Evolutionary conservation across 2,888 invertebrate genomes (phyloP).

Genomic region (Polietes domitor): DNA sequence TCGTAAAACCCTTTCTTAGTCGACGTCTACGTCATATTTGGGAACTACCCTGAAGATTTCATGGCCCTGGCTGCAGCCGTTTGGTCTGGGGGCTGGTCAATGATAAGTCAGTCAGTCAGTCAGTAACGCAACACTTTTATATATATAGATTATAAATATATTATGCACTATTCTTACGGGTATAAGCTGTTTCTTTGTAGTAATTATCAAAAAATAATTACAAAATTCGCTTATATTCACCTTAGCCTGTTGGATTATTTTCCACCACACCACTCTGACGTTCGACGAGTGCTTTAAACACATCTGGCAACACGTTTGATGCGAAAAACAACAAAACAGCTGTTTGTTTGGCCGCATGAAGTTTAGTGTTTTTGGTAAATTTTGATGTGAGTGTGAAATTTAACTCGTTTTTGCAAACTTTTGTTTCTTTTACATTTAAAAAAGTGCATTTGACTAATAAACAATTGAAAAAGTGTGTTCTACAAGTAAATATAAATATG

Average conservation of each 20-base stretch:
- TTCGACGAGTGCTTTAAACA: neutral
- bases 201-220: too few relatives aligned
- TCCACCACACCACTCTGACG: neutral
- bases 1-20: too few relatives aligned
- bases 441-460: neutral
- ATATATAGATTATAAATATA: too few relatives aligned
- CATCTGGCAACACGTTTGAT: neutral
- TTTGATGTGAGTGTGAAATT: neutral
- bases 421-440: neutral
- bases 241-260: neutral
- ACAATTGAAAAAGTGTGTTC: neutral
- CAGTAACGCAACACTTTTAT: too few relatives aligned
- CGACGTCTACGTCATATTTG: too few relatives aligned
- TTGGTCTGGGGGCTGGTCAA: too few relatives aligned
- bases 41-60: too few relatives aligned
- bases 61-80: too few relatives aligned
- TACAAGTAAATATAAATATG: neutral
- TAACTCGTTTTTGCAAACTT: neutral
- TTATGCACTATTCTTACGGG: too few relatives aligned
- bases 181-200: too few relatives aligned
- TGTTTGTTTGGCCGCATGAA: neutral
- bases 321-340: neutral
- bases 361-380: too few relatives aligned
- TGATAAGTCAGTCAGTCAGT: too few relatives aligned
- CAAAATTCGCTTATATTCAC: neutral